phyloP scores from a whole-genome alignment of 1,140 invertebrate species.

The Pteromalus puparum region DNA sequence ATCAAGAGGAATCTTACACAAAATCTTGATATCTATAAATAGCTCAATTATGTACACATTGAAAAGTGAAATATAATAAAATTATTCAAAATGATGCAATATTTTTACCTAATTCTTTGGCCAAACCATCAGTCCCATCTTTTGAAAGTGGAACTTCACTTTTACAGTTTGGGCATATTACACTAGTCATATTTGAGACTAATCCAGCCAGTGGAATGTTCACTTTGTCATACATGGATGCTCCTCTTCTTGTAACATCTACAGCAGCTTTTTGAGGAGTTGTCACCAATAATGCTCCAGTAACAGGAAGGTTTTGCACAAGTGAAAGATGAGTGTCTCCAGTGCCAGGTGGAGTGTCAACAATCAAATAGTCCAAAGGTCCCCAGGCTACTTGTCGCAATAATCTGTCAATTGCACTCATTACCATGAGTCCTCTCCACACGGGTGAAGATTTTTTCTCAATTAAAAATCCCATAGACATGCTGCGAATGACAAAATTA shows the following conservation, averaged over 20 bases:
- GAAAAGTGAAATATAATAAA: slow-evolving; percentile 22
- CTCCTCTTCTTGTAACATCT: slow-evolving; percentile 87
- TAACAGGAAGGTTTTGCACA: slow-evolving; percentile 89
- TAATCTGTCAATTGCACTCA: slow-evolving; percentile 92
- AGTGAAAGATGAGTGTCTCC: slow-evolving; percentile 93
- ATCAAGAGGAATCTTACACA: slow-evolving; percentile 87
- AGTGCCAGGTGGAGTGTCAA: slow-evolving; percentile 95
- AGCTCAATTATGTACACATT: slow-evolving; percentile 30
- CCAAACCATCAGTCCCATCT: slow-evolving; percentile 75
- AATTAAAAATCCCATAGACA: slow-evolving; percentile 94
- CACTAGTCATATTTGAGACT: slow-evolving; percentile 90
- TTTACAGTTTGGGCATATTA: slow-evolving; percentile 84
- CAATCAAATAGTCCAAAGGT: slow-evolving; percentile 86
- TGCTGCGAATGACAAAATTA: slow-evolving; percentile 75
- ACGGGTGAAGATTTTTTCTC: slow-evolving; percentile 86
- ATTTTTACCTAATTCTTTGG: slow-evolving; percentile 74
- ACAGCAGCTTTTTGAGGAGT: slow-evolving; percentile 90
- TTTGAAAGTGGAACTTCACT: slow-evolving; percentile 80
- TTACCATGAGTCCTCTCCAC: slow-evolving; percentile 95
- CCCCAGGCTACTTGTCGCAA: slow-evolving; percentile 89
- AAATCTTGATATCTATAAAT: slow-evolving; percentile 70
- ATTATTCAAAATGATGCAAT: slow-evolving; percentile 32
- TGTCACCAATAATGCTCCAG: slow-evolving; percentile 89
- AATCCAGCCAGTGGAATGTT: slow-evolving; percentile 88
- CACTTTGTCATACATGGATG: slow-evolving; percentile 88